Base-by-base conservation (phyloP, 2,888 invertebrate genomes). In the Mesopsocus fuscifrons region DNA sequence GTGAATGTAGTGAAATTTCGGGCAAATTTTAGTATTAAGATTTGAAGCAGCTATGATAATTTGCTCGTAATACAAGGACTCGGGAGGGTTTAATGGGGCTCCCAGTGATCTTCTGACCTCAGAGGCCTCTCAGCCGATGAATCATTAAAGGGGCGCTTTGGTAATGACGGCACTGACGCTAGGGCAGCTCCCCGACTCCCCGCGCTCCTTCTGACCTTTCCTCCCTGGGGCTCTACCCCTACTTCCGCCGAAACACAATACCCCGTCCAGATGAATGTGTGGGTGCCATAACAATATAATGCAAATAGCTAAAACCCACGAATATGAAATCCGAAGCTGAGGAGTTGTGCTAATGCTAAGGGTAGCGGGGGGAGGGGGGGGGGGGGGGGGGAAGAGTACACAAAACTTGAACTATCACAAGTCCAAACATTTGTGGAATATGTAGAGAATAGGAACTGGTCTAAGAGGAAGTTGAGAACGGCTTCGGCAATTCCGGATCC, bases 361-460 rank as follows among this genome's bases (percentile, higher is more conserved):
- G 9, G 9, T 6, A 33, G 33, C 16, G 33, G 33, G 33, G 5
- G 5, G 33, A 17, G 33, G 5, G 33, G 33, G 33, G 33, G 33
- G 15, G 5, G 33, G 17, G 33, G 33, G 33, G 17, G 33, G 33
- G 15, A 33, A 33, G 17, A 33, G 15, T 16, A 15, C 15, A 33
- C 33, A 33, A 33, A 33, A 33, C 33, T 33, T 16, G 33, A 33
- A 33, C 33, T 33, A 33, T n/a, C n/a, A n/a, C n/a, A n/a, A 33
- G 33, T 33, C 33, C 17, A 33, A 33, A 33, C 33, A 33, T 33
- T 33, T 33, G 17, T 33, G 17, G 33, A 33, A 33, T 33, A 33
- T 33, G 33, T 33, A 33, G 16, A 33, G 33, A 33, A 33, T 33
- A 16, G 33, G 17, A 33, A 33, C 33, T 33, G 33, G 33, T 33